Evolutionary conservation across 2,888 invertebrate species (phyloP).

Genomic region (Leucophenga montana): DNA sequence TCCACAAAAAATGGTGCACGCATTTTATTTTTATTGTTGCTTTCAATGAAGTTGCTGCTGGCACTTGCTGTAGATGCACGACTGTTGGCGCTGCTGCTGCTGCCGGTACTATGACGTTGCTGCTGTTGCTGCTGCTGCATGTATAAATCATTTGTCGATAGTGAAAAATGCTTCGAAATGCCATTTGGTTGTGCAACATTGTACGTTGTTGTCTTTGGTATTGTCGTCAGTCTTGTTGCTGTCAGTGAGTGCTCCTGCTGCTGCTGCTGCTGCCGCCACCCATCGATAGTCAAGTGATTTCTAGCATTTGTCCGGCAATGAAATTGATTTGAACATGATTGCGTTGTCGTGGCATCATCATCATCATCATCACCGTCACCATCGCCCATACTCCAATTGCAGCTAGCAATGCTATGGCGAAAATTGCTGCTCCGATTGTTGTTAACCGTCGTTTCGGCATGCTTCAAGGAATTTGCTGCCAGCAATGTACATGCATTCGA

Average conservation of each 20-base stretch:
- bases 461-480: conserved; percentile 35
- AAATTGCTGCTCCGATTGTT: neutral
- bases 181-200: conserved; percentile 44
- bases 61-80: conserved; percentile 22
- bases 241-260: conserved; percentile 5
- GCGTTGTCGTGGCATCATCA: conserved; percentile 33
- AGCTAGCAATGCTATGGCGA: conserved; percentile 23
- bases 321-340: conserved; percentile 35
- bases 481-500: conserved; percentile 48
- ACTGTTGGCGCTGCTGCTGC: neutral
- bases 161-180: conserved; percentile 69
- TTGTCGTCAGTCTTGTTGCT: conserved; percentile 26
- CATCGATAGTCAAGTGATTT: conserved; percentile 31
- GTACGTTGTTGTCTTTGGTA: neutral
- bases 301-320: conserved; percentile 31
- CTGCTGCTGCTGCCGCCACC: neutral
- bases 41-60: conserved; percentile 16
- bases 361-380: no score
- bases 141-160: conserved; percentile 73
- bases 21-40: conserved; percentile 29
- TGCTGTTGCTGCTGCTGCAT: conserved; percentile 31
- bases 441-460: conserved; percentile 9
- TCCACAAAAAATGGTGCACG: conserved; percentile 33
- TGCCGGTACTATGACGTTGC: conserved; percentile 16
- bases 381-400: neutral